A percentile compares a stretch with the other conserved stretches of the same genome.
phyloP scores from a whole-genome alignment of 2,888 invertebrate species.

The Rhorus exstirpatorius region DNA sequence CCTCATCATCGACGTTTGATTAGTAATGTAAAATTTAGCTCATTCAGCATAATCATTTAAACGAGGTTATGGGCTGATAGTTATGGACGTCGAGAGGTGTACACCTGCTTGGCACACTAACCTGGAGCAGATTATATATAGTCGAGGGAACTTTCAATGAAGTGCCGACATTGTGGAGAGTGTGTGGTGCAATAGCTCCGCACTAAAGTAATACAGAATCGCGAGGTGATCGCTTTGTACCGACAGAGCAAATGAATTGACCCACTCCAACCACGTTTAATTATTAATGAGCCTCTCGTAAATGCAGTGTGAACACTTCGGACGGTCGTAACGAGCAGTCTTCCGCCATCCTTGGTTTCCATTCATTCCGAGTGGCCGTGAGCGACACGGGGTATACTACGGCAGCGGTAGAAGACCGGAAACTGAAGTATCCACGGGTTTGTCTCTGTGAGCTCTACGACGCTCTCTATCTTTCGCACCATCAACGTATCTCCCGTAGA shows the following conservation, averaged over 20 bases:
- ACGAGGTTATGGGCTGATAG: not conserved
- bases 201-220: conserved; percentile 16
- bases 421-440: conserved; percentile 34
- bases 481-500: conserved; percentile 12
- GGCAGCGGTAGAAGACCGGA: conserved; percentile 17
- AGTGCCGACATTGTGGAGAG: no score
- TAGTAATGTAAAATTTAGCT: no score
- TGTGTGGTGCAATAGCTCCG: conserved; percentile 7
- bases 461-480: conserved; percentile 29
- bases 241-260: conserved; percentile 76
- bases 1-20: no score
- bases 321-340: conserved; percentile 69
- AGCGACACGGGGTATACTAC: not conserved
- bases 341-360: conserved; percentile 58
- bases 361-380: conserved; percentile 49
- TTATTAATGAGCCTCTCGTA: conserved; percentile 79
- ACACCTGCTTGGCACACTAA: no score
- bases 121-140: no score
- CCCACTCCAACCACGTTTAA: conserved; percentile 75
- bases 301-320: conserved; percentile 75
- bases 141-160: no score
- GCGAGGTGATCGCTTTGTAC: conserved; percentile 1
- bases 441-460: not conserved
- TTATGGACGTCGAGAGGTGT: not conserved
- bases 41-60: conserved; percentile 2